These are phyloP conservation scores for Drosophila crucigera DNA, from an alignment of 2,888 invertebrate genomes.

Conservation along the genomic window DNA sequence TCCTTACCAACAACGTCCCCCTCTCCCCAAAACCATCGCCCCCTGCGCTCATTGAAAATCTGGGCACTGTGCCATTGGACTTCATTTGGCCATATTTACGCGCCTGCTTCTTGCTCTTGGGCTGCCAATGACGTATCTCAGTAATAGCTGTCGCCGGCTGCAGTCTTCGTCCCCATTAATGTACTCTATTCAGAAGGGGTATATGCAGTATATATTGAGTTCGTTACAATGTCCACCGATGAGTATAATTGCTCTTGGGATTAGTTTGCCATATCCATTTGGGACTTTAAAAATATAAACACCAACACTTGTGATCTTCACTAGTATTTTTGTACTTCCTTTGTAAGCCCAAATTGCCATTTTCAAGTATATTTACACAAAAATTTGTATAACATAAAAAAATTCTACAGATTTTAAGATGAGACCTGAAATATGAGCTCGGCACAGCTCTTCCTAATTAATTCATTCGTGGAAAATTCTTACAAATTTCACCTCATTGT, in stretches of 20 bases:
- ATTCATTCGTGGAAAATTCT: neutral
- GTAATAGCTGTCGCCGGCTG: slow-evolving; percentile 40
- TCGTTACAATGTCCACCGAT: neutral
- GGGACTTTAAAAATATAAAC: neutral
- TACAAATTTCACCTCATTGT: neutral
- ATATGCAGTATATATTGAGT: neutral
- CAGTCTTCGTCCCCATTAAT: neutral
- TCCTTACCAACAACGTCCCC: slow-evolving; percentile 1
- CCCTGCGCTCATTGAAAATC: neutral
- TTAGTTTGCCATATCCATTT: neutral
- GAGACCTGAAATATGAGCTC: neutral
- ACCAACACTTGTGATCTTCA: neutral
- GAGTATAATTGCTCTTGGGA: neutral
- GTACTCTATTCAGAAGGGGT: neutral
- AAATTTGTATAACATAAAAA: neutral
- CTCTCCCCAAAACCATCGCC: no score
- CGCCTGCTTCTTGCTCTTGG: slow-evolving; percentile 6
- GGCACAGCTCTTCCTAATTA: rapidly evolving
- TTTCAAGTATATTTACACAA: neutral
- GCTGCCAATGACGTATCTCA: slow-evolving; percentile 32
- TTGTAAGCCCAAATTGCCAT: neutral
- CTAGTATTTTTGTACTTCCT: neutral
- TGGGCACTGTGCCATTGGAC: slow-evolving; percentile 11
- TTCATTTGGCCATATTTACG: slow-evolving; percentile 28
- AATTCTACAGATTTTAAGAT: neutral